Percentiles rank a stretch among this genome's conserved stretches.
These are phyloP conservation scores for Pseudomyrmex dendroicus DNA, from an alignment of 1,140 invertebrate genomes.

Conservation along the genomic window DNA sequence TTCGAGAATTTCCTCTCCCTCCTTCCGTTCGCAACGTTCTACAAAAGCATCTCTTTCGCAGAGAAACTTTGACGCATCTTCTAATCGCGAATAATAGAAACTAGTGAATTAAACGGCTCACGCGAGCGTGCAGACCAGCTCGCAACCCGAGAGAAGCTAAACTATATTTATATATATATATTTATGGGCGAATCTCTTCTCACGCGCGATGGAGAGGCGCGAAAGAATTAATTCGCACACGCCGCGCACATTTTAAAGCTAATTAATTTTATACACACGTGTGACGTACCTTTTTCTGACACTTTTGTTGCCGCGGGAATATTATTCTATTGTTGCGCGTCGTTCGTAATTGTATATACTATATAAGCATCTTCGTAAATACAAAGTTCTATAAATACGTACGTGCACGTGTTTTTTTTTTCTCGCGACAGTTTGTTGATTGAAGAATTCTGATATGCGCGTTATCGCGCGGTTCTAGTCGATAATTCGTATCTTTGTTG, in stretches of 20 bases:
- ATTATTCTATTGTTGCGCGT: slow-evolving; percentile 24
- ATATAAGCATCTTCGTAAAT: slow-evolving; percentile 18
- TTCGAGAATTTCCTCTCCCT: no score
- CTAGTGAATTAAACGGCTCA: slow-evolving; percentile 30
- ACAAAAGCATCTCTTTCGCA: background rate
- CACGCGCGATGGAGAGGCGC: background rate
- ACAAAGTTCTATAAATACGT: slow-evolving; percentile 3
- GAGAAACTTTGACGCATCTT: slow-evolving; percentile 1
- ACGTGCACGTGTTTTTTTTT: no score
- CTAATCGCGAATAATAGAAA: slow-evolving; percentile 48
- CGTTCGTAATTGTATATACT: background rate
- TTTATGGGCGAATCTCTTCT: no score
- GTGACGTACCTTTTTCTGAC: slow-evolving; percentile 34
- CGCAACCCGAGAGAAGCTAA: background rate
- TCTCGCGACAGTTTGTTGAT: no score
- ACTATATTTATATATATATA: no score
- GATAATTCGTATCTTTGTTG: no score
- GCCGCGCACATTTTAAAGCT: slow-evolving; percentile 7
- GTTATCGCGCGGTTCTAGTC: no score
- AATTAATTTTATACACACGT: background rate
- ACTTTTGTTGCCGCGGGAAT: slow-evolving; percentile 12
- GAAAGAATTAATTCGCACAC: background rate
- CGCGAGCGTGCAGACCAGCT: slow-evolving; percentile 29
- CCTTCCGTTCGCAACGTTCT: no score
- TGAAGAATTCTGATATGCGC: no score